These are phyloP conservation scores for Pipistrellus pipistrellus DNA, from an alignment of 2,797 vertebrate species.

Conservation along the genomic window DNA sequence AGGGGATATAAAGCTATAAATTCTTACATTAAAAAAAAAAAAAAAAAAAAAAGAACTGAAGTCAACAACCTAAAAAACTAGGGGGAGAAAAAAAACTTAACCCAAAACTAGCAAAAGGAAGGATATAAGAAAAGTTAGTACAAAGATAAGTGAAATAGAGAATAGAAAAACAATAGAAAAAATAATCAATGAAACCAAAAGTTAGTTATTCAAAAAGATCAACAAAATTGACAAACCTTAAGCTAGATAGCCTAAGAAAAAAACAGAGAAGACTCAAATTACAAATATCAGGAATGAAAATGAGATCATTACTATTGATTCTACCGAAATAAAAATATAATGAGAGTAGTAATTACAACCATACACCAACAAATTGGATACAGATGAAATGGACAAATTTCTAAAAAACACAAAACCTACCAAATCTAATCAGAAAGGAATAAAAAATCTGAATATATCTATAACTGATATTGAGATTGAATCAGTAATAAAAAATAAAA, in stretches of 20 bases:
- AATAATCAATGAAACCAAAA: neutral
- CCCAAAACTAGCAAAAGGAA: neutral
- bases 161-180: neutral
- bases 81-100: neutral
- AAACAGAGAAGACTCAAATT: neutral
- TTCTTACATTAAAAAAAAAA: neutral
- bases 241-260: neutral
- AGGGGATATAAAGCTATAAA: neutral
- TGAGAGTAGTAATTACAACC: neutral
- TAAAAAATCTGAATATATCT: neutral
- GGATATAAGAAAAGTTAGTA: neutral
- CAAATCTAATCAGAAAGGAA: conserved; percentile 2
- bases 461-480: neutral
- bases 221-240: neutral
- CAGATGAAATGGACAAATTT: neutral
- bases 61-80: neutral
- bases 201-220: neutral
- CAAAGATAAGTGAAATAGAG: neutral
- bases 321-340: neutral
- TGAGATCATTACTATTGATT: neutral
- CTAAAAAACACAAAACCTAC: neutral
- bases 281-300: neutral
- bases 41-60: neutral
- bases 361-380: neutral
- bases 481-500: neutral